Evolutionary conservation across 2,113 vertebrate genomes (phyloP).

Genomic region (Leiothrix lutea): DNA sequence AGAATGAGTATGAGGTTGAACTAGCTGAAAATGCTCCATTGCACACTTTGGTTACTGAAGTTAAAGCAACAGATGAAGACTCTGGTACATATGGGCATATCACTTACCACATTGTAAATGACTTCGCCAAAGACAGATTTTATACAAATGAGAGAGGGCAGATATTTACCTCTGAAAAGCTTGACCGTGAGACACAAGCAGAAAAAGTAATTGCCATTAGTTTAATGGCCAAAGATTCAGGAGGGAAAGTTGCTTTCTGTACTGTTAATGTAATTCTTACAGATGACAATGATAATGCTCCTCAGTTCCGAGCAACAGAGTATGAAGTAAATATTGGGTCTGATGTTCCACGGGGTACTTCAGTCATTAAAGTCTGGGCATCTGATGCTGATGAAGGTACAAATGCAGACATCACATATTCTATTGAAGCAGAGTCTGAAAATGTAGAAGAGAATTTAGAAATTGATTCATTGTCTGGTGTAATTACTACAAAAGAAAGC

Average conservation of each 20-base stretch:
- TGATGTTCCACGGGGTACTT: constrained; percentile 82
- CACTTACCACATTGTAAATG: constrained; percentile 91
- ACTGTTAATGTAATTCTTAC: constrained; percentile 93
- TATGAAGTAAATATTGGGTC: constrained; percentile 89
- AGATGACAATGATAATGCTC: constrained; percentile 93
- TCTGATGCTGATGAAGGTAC: constrained; percentile 95
- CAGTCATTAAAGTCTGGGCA: constrained; percentile 85
- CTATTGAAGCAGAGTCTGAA: constrained; percentile 88
- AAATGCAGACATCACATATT: constrained; percentile 90
- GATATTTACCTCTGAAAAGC: constrained; percentile 87
- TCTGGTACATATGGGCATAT: constrained; percentile 83
- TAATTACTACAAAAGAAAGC: constrained; percentile 93
- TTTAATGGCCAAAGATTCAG: constrained; percentile 90
- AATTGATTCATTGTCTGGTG: constrained; percentile 84
- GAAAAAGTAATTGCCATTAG: constrained; percentile 92
- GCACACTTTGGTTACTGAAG: constrained; percentile 84
- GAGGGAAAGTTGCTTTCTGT: constrained; percentile 94
- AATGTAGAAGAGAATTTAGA: constrained; percentile 92
- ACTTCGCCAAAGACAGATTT: constrained; percentile 92
- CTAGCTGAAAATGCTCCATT: constrained; percentile 89
- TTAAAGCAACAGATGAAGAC: constrained; percentile 87
- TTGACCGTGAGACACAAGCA: constrained; percentile 88
- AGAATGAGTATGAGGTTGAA: constrained; percentile 90
- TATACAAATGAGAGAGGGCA: constrained; percentile 86
- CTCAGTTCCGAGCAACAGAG: constrained; percentile 87